Percentiles rank a stretch among this genome's conserved stretches.
phyloP scores from a whole-genome alignment of 2,113 vertebrate species.

The Todiramphus saurophagus region DNA sequence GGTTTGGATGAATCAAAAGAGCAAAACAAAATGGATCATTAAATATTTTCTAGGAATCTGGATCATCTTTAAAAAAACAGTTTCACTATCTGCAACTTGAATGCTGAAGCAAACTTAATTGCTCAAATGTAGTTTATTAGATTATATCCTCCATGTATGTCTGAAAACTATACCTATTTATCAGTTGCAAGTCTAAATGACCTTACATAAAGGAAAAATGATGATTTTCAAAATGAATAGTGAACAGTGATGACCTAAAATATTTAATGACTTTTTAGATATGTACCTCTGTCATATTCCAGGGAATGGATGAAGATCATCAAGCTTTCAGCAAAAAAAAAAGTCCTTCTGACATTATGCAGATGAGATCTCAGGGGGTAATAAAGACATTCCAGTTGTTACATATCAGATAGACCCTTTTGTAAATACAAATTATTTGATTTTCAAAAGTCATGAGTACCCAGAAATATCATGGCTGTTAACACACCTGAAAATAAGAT shows the following conservation, averaged over 20 bases:
- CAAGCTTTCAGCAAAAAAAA: neutral
- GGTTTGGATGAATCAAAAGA: neutral
- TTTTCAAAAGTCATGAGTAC: neutral
- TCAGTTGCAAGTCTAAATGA: neutral
- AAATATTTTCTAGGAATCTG: neutral
- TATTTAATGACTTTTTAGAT: neutral
- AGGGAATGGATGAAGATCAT: neutral
- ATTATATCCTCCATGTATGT: neutral
- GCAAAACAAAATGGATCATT: neutral
- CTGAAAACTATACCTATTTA: neutral
- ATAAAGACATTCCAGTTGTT: neutral
- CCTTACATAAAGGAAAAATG: neutral
- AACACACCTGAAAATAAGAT: neutral
- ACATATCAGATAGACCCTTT: neutral
- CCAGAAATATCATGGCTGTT: neutral
- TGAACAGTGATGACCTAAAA: neutral
- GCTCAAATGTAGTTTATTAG: neutral
- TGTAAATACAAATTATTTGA: neutral
- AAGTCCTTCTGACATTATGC: neutral
- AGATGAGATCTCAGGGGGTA: neutral
- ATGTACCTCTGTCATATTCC: neutral
- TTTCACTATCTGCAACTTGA: neutral
- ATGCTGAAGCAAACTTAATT: neutral
- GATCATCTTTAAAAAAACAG: neutral
- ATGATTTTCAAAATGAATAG: neutral